Evolutionary conservation across 2,113 vertebrate species (phyloP).

Genomic region (Tor tambroides): DNA sequence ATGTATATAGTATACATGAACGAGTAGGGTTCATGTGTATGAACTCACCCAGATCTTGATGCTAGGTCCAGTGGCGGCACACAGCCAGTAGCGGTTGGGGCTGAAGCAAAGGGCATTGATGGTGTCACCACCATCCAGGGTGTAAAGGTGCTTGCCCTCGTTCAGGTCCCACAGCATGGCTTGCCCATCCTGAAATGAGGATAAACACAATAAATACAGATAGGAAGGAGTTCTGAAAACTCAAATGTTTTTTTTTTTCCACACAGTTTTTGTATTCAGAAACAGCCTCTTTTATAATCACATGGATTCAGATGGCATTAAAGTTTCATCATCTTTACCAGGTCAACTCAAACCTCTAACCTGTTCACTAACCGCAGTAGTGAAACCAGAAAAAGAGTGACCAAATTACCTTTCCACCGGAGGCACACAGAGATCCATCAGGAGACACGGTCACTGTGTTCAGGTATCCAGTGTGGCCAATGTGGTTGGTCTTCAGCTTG

Average conservation of each 20-base stretch:
- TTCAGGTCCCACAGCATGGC: conserved; percentile 99
- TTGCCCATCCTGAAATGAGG: conserved; percentile 85
- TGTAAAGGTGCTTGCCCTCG: conserved; percentile 96
- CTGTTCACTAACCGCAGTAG: not conserved
- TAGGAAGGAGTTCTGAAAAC: not conserved
- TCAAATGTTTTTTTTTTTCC: too few species aligned
- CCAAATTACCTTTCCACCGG: conserved; percentile 87
- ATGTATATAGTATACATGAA: too few species aligned
- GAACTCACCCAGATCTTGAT: conserved; percentile 96
- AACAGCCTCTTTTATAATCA: conserved; percentile 91
- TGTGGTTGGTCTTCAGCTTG: conserved; percentile 98
- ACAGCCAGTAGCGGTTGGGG: conserved; percentile 98
- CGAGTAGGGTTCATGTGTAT: not conserved
- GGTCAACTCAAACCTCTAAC: not conserved
- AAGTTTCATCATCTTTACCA: conserved; percentile 71
- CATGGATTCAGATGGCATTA: conserved; percentile 71
- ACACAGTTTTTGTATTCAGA: conserved; percentile 84
- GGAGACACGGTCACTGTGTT: conserved; percentile 96
- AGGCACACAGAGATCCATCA: conserved; percentile 93
- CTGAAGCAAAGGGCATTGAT: conserved; percentile 97
- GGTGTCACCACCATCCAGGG: conserved; percentile 89
- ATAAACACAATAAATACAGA: not conserved
- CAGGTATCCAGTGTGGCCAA: conserved; percentile 92
- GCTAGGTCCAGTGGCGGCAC: conserved; percentile 95
- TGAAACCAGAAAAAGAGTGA: not conserved